Evolutionary conservation across 2,113 vertebrate genomes (phyloP).

Genomic region (Reinhardtius hippoglossoides): DNA sequence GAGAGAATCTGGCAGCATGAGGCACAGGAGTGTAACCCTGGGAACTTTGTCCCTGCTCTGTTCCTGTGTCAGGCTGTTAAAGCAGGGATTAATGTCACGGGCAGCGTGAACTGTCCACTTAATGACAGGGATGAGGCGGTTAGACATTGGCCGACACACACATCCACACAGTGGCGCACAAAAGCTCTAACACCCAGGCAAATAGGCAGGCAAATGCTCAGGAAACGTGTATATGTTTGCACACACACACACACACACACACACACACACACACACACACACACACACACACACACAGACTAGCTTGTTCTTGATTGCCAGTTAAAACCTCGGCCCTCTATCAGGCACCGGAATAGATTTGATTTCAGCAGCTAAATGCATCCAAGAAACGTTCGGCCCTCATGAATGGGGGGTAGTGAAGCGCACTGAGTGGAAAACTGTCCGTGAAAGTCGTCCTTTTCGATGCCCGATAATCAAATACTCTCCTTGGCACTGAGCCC

Average conservation of each 20-base stretch:
- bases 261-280: constrained; percentile 47
- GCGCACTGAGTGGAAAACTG: constrained; percentile 55
- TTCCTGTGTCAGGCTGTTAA: no score
- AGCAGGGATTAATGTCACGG: constrained; percentile 33
- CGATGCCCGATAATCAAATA: constrained; percentile 66
- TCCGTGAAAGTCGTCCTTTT: constrained; percentile 61
- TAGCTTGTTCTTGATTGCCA: constrained; percentile 54
- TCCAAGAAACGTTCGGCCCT: constrained; percentile 71
- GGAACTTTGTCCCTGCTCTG: not conserved
- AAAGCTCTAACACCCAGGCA: constrained; percentile 17
- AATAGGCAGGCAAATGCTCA: constrained; percentile 4
- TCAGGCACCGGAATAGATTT: constrained; percentile 61
- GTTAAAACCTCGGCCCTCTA: constrained; percentile 35
- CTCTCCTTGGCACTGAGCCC: constrained; percentile 48
- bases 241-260: constrained; percentile 54
- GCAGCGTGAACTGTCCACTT: constrained; percentile 1
- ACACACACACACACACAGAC: constrained; percentile 52
- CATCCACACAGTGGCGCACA: constrained; percentile 13
- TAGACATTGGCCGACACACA: constrained; percentile 18
- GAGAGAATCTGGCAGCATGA: constrained; percentile 5
- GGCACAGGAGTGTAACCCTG: constrained; percentile 22
- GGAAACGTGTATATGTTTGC: constrained; percentile 29
- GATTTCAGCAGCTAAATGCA: constrained; percentile 43
- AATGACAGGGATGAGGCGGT: constrained; percentile 20
- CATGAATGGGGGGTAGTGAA: constrained; percentile 73